Base-by-base conservation (phyloP, 2,888 invertebrate genomes). In the Balanococcus diminutus region DNA sequence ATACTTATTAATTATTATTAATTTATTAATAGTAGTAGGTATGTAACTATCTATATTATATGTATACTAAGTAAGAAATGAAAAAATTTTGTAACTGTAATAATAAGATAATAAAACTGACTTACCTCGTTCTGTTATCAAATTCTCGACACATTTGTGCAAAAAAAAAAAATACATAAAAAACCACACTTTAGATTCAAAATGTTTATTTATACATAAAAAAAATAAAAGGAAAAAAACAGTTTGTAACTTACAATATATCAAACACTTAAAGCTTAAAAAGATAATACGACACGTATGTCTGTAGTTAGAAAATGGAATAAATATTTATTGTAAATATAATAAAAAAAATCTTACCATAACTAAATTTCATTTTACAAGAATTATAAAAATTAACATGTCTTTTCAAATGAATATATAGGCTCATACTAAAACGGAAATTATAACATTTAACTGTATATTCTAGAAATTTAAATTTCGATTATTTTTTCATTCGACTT, bases 251-350 rank as follows among this genome's bases (percentile, higher is more conserved):
- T 83, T 83, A 83, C 46, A 83, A 83, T 83, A 83, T 32, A 83
- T 51, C 82, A 83, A 83, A 83, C 82, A 83, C 82, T 46, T 46
- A 83, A 83, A 83, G 82, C 82, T 56, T 83, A 83, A 51, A 51
- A 83, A 83, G 51, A 83, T 83, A 83, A 83, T 32, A 61, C 82
- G 82, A 83, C 82, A 46, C 25, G 61, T 31, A 32, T 22, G 56
- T 83, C 82, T n/a, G 56, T 83, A 56, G 82, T 83, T 83, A 83
- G 51, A 83, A 83, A 83, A 56, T 83, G 82, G 82, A 83, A 83
- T 83, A 83, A 83, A 83, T 83, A 83, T 83, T 83, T 83, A 83
- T 83, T 83, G 51, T 56, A 83, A 82, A 82, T 39, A 82, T 46
- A 82, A 82, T 42, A 82, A 82, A 82, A 81, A 83, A 83, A 82